A percentile compares a stretch with the other conserved stretches of the same genome.
Conservation (phyloP, 2,888 invertebrate genomes). For the Hemistola chrysoprasaria region DNA sequence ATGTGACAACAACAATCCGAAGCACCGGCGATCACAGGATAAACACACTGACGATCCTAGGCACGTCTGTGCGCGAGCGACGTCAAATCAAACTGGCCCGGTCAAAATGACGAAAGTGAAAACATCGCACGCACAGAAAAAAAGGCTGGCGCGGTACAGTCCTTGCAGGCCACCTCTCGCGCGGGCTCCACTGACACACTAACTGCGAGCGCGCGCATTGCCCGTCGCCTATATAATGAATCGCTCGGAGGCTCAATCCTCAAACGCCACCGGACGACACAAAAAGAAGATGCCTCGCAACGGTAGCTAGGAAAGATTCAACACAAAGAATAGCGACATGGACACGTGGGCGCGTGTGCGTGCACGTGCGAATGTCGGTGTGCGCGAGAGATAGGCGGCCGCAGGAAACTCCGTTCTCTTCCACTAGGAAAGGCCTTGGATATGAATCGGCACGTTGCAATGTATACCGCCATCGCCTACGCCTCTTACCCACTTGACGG, state of each 20-base stretch:
- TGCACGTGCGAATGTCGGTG: conserved; percentile 70
- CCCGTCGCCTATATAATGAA: conserved; percentile 79
- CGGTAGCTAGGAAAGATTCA: conserved; percentile 77
- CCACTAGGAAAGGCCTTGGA: conserved; percentile 83
- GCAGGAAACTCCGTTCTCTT: conserved; percentile 83
- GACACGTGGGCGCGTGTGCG: conserved; percentile 76
- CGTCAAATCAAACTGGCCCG: conserved; percentile 80
- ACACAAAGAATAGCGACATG: conserved; percentile 76
- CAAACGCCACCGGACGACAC: conserved; percentile 72
- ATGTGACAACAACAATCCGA: conserved; percentile 71
- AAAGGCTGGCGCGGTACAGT: conserved; percentile 77
- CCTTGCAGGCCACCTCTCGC: conserved; percentile 80
- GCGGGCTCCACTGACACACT: conserved; percentile 79
- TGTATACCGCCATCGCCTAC: conserved; percentile 80
- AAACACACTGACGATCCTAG: conserved; percentile 71
- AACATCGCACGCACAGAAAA: conserved; percentile 81
- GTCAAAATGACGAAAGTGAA: conserved; percentile 83
- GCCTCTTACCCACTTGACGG: conserved; percentile 73
- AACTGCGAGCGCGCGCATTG: conserved; percentile 76
- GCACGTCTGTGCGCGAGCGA: conserved; percentile 80
- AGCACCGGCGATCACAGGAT: conserved; percentile 77
- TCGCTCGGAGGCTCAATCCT: conserved; percentile 66
- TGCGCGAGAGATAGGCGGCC: conserved; percentile 79
- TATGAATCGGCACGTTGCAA: conserved; percentile 80
- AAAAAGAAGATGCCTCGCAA: conserved; percentile 78